Conservation (phyloP, 2,113 vertebrate genomes). For the Pelusios castaneus region DNA sequence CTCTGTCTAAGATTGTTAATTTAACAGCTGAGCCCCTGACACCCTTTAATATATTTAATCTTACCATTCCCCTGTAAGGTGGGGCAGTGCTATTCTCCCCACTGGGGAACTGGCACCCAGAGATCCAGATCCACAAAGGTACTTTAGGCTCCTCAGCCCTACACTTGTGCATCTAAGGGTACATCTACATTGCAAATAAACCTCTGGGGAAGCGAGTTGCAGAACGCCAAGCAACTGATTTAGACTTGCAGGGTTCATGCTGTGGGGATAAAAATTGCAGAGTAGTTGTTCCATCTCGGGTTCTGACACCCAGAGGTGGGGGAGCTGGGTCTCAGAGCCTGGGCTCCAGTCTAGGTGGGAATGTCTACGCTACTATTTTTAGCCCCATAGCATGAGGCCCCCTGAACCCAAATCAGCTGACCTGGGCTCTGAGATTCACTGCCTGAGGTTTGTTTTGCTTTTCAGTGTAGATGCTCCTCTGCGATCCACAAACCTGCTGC, state of each 20-base stretch:
- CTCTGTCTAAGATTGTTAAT: background rate
- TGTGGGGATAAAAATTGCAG: background rate
- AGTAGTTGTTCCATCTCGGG: background rate
- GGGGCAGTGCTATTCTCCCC: background rate
- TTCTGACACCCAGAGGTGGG: background rate
- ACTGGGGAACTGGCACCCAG: background rate
- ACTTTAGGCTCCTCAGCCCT: background rate
- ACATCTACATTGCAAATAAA: background rate
- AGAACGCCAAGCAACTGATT: too few relatives aligned
- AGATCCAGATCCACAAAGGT: background rate
- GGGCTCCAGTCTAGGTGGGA: too few relatives aligned
- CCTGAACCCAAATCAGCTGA: background rate
- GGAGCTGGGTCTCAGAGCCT: too few relatives aligned
- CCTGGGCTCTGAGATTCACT: background rate
- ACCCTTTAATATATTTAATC: background rate
- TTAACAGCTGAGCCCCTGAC: fast-evolving
- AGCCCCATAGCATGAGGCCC: background rate
- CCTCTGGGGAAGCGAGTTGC: fast-evolving
- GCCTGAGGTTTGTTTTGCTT: background rate
- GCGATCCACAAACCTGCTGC: background rate
- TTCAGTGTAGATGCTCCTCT: background rate
- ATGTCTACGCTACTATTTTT: background rate
- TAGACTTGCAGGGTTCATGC: background rate
- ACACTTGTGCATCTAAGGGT: background rate
- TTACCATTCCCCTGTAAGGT: background rate